A percentile compares a stretch with the other conserved stretches of the same genome.
These are phyloP conservation scores for Heliconius erato DNA, from an alignment of 2,888 invertebrate genomes.

Conservation along the genomic window DNA sequence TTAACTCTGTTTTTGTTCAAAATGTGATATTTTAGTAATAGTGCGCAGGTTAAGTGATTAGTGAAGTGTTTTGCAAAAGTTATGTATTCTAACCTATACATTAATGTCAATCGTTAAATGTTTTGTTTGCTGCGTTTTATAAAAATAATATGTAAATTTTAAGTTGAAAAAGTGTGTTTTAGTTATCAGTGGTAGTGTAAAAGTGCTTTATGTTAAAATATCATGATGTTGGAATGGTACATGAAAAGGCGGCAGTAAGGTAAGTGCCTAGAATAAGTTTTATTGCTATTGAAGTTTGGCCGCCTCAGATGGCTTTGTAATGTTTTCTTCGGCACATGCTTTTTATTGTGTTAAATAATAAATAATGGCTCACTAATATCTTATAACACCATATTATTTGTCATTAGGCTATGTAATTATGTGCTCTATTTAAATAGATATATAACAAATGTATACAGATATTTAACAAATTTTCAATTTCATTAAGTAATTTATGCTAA, in stretches of 20 bases:
- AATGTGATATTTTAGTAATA: neutral
- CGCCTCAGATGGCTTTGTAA: neutral
- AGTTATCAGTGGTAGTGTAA: constrained; percentile 34
- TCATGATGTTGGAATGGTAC: constrained; percentile 23
- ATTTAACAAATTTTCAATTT: neutral
- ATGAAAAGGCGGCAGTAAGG: constrained; percentile 46
- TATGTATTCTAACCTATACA: constrained; percentile 50
- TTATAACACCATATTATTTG: neutral
- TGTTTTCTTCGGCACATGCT: neutral
- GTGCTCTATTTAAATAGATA: neutral
- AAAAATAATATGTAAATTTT: constrained; percentile 24
- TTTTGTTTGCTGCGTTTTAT: constrained; percentile 36
- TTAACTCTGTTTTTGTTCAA: neutral
- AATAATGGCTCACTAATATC: neutral
- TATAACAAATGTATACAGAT: neutral
- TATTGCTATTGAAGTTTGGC: constrained; percentile 24
- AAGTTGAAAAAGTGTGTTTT: constrained; percentile 7
- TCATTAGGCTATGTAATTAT: neutral
- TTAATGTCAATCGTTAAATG: constrained; percentile 43
- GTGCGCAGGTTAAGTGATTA: constrained; percentile 9
- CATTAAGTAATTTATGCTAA: neutral
- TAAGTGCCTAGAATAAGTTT: constrained; percentile 52
- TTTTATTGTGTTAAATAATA: neutral
- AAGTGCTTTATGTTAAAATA: constrained; percentile 28
- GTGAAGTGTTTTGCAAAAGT: constrained; percentile 12